Base-by-base conservation (phyloP, 2,113 vertebrate species). In the Theropithecus gelada region DNA sequence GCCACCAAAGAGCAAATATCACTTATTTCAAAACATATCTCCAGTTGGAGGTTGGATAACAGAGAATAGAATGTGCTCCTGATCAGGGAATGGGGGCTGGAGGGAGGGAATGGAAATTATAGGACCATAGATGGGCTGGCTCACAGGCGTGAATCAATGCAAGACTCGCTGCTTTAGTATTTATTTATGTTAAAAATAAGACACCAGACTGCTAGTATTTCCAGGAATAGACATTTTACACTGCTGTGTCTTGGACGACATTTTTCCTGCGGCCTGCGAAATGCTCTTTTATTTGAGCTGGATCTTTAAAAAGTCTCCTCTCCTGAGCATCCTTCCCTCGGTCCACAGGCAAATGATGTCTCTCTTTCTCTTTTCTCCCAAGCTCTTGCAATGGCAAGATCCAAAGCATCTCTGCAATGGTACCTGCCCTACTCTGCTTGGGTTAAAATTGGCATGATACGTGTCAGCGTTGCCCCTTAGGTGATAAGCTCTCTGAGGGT, bases 141-240 rank as follows among this genome's bases (percentile, higher is more conserved):
- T 55, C 75, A 7, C 23, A 22, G 88, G 30, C 20, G 13, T 61
- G 82, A 82, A 93, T 52, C 81, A 43, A 14, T 50, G 55, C 22
- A 30, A 73, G 32, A 45, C 83, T 75, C 79, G 66, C 55, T 90
- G 38, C 75, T 84, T 95, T 23, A 66, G 76, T 73, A 20, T 81
- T 88, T 95, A 61, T 86, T 96, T 91, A 50, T 91, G 82, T 94
- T 88, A 64, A 96, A 97, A 95, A 90, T 59, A 85, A 95, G 87
- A 38, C 23, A 32, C 57, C 75, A 83, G 91, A 87, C 68, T 91
- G 90, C 87, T 43, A 70, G 76, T 40, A 38, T 64, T 88, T 88
- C 57, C 66, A 81, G 66, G 64, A 88, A 88, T 52, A 90, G 85
- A 45, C 38, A 52, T 2, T 32, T 55, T n/a, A 59, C 70, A 7